phyloP scores from a whole-genome alignment of 2,888 invertebrate species.

The Drosophila borealis region DNA sequence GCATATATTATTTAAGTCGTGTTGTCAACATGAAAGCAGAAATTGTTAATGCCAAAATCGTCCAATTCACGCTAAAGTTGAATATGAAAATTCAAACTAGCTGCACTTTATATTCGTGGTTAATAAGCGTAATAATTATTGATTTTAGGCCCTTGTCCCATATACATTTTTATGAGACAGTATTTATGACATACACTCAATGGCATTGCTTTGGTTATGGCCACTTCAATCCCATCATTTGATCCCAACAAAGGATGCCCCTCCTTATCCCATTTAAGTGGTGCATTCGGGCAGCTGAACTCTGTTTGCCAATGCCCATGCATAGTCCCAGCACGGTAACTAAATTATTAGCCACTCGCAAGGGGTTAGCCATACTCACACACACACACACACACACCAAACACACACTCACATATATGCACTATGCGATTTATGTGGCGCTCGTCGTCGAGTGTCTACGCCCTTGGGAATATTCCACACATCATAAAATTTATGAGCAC shows the following conservation, averaged over 20 bases:
- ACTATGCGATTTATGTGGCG: constrained; percentile 51
- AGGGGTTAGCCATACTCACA: constrained; percentile 11
- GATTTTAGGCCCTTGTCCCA: background rate
- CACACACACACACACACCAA: constrained; percentile 4
- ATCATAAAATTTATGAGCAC: constrained; percentile 68
- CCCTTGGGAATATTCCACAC: constrained; percentile 48
- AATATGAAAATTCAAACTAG: background rate
- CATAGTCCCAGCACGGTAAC: constrained; percentile 24
- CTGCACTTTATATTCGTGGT: background rate
- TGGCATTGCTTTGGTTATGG: constrained; percentile 6
- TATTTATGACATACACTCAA: background rate
- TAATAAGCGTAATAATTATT: background rate
- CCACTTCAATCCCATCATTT: constrained; percentile 15
- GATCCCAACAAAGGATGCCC: constrained; percentile 2
- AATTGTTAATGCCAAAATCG: too few species aligned
- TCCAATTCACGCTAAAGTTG: too few species aligned
- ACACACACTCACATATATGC: constrained; percentile 6
- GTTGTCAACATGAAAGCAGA: too few species aligned
- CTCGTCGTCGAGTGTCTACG: constrained; percentile 14
- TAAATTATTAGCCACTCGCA: constrained; percentile 48
- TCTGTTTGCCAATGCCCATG: constrained; percentile 4
- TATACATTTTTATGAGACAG: constrained; percentile 1
- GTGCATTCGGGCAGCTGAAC: constrained; percentile 9
- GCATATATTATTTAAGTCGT: too few species aligned
- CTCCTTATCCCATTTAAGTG: background rate